Base-by-base conservation (phyloP, 2,113 vertebrate species). In the Limanda limanda region DNA sequence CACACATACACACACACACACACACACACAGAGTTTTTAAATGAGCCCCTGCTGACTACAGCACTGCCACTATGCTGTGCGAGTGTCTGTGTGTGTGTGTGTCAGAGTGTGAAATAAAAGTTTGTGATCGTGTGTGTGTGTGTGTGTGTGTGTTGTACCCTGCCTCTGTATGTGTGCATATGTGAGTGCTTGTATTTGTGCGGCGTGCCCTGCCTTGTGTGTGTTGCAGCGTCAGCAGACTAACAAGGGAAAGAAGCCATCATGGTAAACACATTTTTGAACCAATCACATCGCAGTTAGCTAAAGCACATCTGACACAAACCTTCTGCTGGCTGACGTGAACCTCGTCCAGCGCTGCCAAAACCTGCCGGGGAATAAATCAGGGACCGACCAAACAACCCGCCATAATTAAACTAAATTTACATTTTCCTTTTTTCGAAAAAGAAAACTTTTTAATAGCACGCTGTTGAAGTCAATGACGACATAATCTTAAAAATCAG, bases 21-120 rank as follows among this genome's bases (percentile, higher is more conserved):
- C 58, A 47, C 61, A 35, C 17, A 51, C 25, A 27, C 45, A 63
- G 58, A 85, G 83, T 48, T 68, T 52, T 74, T 90, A 84, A 91
- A 89, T 82, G 75, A 85, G 75, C 68, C 76, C 77, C 73, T 86
- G 84, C 84, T 87, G 85, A 90, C 79, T 68, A 69, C 78, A 81
- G 60, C 74, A 86, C 52, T 55, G 69, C 62, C 51, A 56, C 68
- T 61, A 47, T 52, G 55, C 67, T 65, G 62, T 51, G 45, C 31
- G 31, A 31, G 31, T 31, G 31, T 31, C 27, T 73, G 60, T 70
- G 51, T 69, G 20, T 62, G 48, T 62, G 58, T 66, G 25, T 75
- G 67, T 78, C 37, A 13, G 64, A 58, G 66, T 17, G 31, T 76
- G 60, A 47, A 48, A 71, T 24, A 40, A 71, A 24, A 7, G 37